Base-by-base conservation (phyloP, 2,888 invertebrate species). In the Drosophila rellima region DNA sequence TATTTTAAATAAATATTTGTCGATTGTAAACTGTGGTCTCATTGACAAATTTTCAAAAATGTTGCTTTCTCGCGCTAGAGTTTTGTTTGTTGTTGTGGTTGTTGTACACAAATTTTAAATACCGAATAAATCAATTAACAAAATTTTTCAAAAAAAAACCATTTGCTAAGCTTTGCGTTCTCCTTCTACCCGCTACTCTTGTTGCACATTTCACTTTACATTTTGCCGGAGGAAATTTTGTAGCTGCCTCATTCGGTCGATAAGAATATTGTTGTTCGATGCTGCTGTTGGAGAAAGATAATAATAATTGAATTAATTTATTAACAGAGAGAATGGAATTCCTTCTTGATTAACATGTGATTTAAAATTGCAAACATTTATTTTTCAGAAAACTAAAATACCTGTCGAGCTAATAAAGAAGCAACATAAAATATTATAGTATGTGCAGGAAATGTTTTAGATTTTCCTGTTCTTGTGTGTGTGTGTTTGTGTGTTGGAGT, bases 41-140 rank as follows among this genome's bases (percentile, higher is more conserved):
- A n/a, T 54, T 5, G 55, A 74, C 29, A 48, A 23, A 52, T 20
- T 39, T 48, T 57, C 48, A 52, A 70, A 78, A 62, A 37, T 35
- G 52, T 67, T 26, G 23, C 52, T 70, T 51, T 74, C 73, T 52
- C 82, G 69, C 88, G 80, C 88, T 80, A 90, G 87, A 80, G 88
- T 70, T 76, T 74, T 51, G 60, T 56, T 52, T 62, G 61, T 23
- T 72, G 56, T 50, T 76, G 75, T 70, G 69, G 67, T 64, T 77
- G 73, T 70, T 75, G 64, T 73, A 80, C 72, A 79, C 82, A 70
- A 78, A 78, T 71, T 48, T 68, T 60, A 74, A 78, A 69, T 70
- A 72, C 88, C 89, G 82, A 88, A 86, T 86, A 75, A 88, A 74
- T 74, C 39, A 82, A 56, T 72, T 72, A 83, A 78, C 72, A 88